Evolutionary conservation across 2,888 invertebrate species (phyloP), one percentile per base, ranked within the genome.

Genomic region (Pelosia muscerda): DNA sequence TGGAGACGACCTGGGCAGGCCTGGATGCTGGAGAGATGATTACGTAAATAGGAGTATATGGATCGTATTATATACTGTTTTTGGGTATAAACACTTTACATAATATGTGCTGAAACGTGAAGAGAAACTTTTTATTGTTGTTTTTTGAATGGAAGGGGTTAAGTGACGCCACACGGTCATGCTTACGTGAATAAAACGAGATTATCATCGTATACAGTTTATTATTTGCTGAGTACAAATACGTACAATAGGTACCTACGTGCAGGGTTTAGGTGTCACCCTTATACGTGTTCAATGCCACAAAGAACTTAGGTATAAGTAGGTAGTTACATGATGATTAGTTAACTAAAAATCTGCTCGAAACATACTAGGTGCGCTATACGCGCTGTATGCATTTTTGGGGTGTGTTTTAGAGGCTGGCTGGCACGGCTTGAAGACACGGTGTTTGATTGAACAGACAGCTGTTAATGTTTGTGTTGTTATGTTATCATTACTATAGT

Each of bases 1-100:
- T 86, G 89, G 87, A 84, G 73, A 69, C 72, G 71, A 78, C 74
- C 69, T 76, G 72, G 81, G 84, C 15, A 38, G 4, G 38, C 82
- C 82, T 87, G 84, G 82, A 75, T 69, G 66, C 75, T 75, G 81
- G 79, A 80, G 70, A 73, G 63, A 69, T 61, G 63, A 28, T 71
- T 71, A 71, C 63, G 58, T 68, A 75, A 75, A 72, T 62, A 49
- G 61, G 63, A 56, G 15, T 63, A 70, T 66, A 65, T 68, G 49
- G 63, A 59, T 53, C 57, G 66, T 69, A 28, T 60, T 64, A 57
- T 23, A 2, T 22, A 56, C 57, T 15, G 23, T 56, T 63, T 63
- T 67, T 61, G 25, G 53, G 28, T 31, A 54, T 31, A 31, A 61
- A 38, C 23, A 13, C 5, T 23, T n/a, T 59, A 5, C 13, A 11